phyloP scores from a whole-genome alignment of 2,888 invertebrate species.

The Chymomyza procnemis region DNA sequence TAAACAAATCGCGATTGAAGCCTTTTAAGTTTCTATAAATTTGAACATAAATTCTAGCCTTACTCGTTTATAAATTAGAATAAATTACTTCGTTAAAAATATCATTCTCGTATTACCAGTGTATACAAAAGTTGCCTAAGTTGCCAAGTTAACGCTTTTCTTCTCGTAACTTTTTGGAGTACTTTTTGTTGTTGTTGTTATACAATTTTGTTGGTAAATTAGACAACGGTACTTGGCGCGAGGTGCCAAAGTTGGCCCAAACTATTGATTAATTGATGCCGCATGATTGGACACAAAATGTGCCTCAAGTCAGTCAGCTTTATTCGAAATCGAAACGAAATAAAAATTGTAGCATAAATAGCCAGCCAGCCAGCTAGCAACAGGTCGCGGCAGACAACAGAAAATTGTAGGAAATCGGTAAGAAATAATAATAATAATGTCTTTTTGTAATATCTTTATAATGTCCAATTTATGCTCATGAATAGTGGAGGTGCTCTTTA shows the following conservation, averaged over 20 bases:
- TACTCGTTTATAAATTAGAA: no score
- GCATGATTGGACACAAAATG: slow-evolving; percentile 62
- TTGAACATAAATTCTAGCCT: no score
- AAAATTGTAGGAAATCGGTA: background rate
- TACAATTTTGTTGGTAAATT: slow-evolving; percentile 14
- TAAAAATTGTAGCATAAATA: slow-evolving; percentile 30
- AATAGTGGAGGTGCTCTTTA: slow-evolving; percentile 69
- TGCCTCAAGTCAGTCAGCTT: background rate
- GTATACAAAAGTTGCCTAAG: background rate
- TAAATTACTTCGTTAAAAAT: no score
- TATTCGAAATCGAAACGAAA: slow-evolving; percentile 7
- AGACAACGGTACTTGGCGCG: slow-evolving; percentile 62
- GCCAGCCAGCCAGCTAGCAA: background rate
- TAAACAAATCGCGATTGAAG: no score
- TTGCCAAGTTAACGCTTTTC: background rate
- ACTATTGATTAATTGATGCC: slow-evolving; percentile 57
- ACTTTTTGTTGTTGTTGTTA: background rate
- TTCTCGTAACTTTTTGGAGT: slow-evolving; percentile 19
- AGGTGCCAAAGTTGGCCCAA: slow-evolving; percentile 9
- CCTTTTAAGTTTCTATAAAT: no score
- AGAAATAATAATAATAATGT: background rate
- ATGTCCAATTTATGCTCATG: slow-evolving; percentile 68
- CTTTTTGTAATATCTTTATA: slow-evolving; percentile 51
- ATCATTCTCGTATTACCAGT: background rate
- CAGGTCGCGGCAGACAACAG: background rate